These are phyloP conservation scores for Tholera decimalis DNA, from an alignment of 2,888 invertebrate species.

Conservation along the genomic window DNA sequence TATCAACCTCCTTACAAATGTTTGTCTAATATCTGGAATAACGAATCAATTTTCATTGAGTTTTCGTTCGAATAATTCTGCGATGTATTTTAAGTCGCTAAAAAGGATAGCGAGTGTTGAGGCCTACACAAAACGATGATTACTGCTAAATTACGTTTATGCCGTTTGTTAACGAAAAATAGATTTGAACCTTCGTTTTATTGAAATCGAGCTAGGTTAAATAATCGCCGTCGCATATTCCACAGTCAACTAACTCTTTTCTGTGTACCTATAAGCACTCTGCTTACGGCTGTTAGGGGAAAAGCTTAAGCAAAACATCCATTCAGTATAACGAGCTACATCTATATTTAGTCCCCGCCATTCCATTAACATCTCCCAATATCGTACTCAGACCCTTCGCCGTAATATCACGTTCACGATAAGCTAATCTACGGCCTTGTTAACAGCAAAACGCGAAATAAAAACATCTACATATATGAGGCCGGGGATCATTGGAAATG, in stretches of 20 bases:
- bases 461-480: slow-evolving; percentile 49
- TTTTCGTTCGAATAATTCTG: slow-evolving; percentile 42
- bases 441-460: slow-evolving; percentile 53
- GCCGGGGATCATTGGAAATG: slow-evolving; percentile 51
- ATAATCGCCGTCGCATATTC: not conserved
- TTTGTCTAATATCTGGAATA: slow-evolving; percentile 24
- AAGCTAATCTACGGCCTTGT: slow-evolving; percentile 56
- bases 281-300: no score
- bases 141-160: slow-evolving; percentile 18
- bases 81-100: slow-evolving; percentile 12
- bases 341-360: slow-evolving; percentile 39
- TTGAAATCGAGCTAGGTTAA: not conserved
- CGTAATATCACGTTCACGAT: slow-evolving; percentile 51
- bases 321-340: slow-evolving; percentile 40
- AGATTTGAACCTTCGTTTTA: not conserved
- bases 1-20: slow-evolving; percentile 33
- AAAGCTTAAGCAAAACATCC: slow-evolving; percentile 14
- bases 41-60: slow-evolving; percentile 44
- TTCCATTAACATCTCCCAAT: slow-evolving; percentile 45
- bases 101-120: slow-evolving; percentile 15
- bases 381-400: slow-evolving; percentile 37
- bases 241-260: not conserved
- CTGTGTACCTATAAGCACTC: not conserved
- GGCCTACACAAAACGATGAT: slow-evolving; percentile 14
- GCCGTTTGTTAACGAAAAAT: slow-evolving; percentile 7